These are phyloP conservation scores for Acanthurus leucopareius DNA, from an alignment of 2,797 vertebrate species.

Conservation along the genomic window DNA sequence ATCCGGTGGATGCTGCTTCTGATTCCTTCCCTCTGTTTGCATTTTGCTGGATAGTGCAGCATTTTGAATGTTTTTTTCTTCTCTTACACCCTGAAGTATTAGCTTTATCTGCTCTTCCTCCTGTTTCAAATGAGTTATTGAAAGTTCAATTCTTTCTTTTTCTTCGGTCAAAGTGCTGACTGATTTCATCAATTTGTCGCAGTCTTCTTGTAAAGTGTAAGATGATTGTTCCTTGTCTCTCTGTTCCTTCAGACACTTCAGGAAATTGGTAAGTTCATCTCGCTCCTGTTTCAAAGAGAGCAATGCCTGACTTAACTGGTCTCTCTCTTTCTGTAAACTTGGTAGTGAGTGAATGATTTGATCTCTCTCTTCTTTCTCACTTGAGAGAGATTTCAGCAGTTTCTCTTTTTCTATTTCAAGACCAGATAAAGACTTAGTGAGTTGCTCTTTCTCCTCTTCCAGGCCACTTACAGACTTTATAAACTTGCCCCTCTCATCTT, in stretches of 20 bases:
- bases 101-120: constrained; percentile 66
- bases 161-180: constrained; percentile 66
- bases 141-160: constrained; percentile 56
- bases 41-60: constrained; percentile 32
- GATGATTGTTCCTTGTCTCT: constrained; percentile 47
- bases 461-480: constrained; percentile 46
- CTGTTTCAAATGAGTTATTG: constrained; percentile 61
- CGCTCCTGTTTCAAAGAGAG: constrained; percentile 65
- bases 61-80: constrained; percentile 50
- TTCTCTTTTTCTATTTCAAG: constrained; percentile 65
- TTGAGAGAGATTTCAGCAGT: constrained; percentile 56
- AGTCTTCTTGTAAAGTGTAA: constrained; percentile 46
- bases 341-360: constrained; percentile 50
- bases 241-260: constrained; percentile 49
- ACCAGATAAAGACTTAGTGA: constrained; percentile 46
- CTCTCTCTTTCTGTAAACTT: constrained; percentile 64
- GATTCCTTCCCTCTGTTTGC: constrained; percentile 40
- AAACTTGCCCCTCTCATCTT: constrained; percentile 66
- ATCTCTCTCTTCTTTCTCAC: constrained; percentile 60
- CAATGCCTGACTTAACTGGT: constrained; percentile 58
- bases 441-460: constrained; percentile 68
- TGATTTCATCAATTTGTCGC: constrained; percentile 39
- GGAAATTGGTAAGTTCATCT: constrained; percentile 47
- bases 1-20: constrained; percentile 27
- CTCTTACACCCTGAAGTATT: constrained; percentile 46